Evolutionary conservation across 2,888 invertebrate genomes (phyloP), one percentile per base, ranked within the genome.

Genomic region (Scaptodrosophila latifasciaeformis): DNA sequence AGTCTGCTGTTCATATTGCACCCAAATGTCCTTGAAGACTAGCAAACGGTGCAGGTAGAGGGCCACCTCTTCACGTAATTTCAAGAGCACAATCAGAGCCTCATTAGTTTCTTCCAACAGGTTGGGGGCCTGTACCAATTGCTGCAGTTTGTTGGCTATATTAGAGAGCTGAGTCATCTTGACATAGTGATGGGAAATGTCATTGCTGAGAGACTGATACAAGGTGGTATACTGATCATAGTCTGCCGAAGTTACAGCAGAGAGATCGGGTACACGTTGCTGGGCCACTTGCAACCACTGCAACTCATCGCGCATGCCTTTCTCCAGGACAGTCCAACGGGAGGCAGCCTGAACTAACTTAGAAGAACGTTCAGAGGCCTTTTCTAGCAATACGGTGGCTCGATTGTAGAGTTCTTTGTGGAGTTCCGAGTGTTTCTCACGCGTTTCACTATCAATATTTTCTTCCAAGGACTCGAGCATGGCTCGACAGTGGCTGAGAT

Each of bases 291-390:
- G 91, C 1, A 95, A 86, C 95, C 95, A 95, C 68, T 92, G 92
- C 42, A 90, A 88, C 86, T 95, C 95, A 74, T 94, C 95, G 62
- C 91, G 92, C 88, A 95, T 91, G 1, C 93, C 92, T 78, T 93
- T 92, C 80, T 94, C 92, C 1, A 95, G 86, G 2, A 92, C 88
- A 0, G 92, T 92, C 95, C 95, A 96, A 43, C 93, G 89, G 0
- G 95, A 94, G 7, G 95, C 94, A 1, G 95, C 94, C 61, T 94
- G 87, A 0, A 94, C 93, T 91, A 95, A 92, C 81, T 93, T 91
- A 77, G 95, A 95, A 43, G 94, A 92, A 54, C 93, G 89, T 50
- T 91, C 91, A 0, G 94, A 92, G 10, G 95, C 95, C 81, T 92
- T 91, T 62, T 96, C 95, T 58, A 96, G 87, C 53, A 95, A 91